These are phyloP conservation scores for Axis porcinus DNA, from an alignment of 2,113 vertebrate species.

Conservation along the genomic window DNA sequence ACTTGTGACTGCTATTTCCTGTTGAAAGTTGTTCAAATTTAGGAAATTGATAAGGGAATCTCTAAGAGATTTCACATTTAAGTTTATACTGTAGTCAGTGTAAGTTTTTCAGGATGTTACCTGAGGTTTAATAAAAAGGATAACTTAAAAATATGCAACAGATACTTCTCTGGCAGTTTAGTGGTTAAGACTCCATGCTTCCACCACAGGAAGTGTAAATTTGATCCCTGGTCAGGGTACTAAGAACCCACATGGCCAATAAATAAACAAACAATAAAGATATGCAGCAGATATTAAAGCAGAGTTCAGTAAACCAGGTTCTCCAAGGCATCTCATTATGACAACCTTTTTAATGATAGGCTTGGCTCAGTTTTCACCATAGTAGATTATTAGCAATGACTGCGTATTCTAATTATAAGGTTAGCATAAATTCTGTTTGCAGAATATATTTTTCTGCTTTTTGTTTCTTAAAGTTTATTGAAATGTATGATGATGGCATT, in stretches of 20 bases:
- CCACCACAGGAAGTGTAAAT: neutral
- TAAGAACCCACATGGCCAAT: neutral
- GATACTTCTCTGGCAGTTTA: neutral
- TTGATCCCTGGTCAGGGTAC: neutral
- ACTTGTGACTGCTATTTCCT: conserved; percentile 16
- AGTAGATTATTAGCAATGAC: neutral
- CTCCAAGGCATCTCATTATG: neutral
- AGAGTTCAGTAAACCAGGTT: neutral
- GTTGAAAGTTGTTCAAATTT: neutral
- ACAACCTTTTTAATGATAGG: neutral
- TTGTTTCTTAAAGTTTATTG: neutral
- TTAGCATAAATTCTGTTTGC: neutral
- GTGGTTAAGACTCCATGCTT: neutral
- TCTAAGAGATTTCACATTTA: neutral
- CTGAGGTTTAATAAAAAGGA: neutral
- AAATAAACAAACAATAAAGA: neutral
- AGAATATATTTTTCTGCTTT: neutral
- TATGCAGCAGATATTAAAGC: neutral
- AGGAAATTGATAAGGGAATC: neutral
- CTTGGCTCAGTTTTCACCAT: neutral
- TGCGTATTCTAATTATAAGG: neutral
- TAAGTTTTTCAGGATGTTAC: conserved; percentile 1
- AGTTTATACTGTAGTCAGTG: neutral
- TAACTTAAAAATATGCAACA: neutral
- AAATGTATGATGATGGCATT: neutral